Evolutionary conservation across 2,113 vertebrate species (phyloP).

Genomic region (Pangasianodon hypophthalmus): DNA sequence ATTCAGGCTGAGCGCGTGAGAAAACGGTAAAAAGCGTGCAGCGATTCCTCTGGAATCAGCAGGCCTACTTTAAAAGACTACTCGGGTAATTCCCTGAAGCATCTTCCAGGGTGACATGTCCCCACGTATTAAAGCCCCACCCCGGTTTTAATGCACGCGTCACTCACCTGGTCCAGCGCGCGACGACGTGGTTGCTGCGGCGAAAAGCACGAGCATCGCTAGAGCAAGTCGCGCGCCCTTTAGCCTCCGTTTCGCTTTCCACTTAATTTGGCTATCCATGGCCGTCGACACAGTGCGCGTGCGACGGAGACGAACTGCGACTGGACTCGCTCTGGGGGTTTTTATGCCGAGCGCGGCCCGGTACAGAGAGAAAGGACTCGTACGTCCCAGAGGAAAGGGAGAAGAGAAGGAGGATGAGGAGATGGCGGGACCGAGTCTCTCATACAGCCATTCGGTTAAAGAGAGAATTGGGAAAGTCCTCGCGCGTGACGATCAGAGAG

Average conservation of each 20-base stretch:
- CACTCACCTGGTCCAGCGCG: slow-evolving; percentile 78
- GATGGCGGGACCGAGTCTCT: slow-evolving; percentile 68
- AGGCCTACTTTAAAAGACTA: neutral
- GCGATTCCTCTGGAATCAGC: neutral
- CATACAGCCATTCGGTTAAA: slow-evolving; percentile 76
- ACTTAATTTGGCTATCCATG: slow-evolving; percentile 82
- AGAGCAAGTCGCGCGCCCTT: slow-evolving; percentile 73
- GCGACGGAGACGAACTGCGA: slow-evolving; percentile 61
- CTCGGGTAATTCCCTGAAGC: neutral
- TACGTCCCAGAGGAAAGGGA: slow-evolving; percentile 65
- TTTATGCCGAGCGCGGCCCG: slow-evolving; percentile 27
- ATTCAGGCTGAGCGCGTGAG: neutral
- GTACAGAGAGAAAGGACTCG: slow-evolving; percentile 62
- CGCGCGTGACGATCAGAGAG: slow-evolving; percentile 49
- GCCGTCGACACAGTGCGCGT: slow-evolving; percentile 68
- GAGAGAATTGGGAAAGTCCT: slow-evolving; percentile 47
- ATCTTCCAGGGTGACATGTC: neutral
- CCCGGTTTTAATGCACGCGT: neutral
- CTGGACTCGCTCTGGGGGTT: slow-evolving; percentile 15
- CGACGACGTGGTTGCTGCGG: slow-evolving; percentile 61
- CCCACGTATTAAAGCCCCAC: neutral
- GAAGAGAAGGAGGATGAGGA: slow-evolving; percentile 5
- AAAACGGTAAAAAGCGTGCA: neutral
- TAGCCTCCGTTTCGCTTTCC: slow-evolving; percentile 83
- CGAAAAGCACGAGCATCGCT: slow-evolving; percentile 73